A percentile compares a stretch with the other conserved stretches of the same genome.
These are phyloP conservation scores for Hippocampus zosterae DNA, from an alignment of 2,113 vertebrate species.

Conservation along the genomic window DNA sequence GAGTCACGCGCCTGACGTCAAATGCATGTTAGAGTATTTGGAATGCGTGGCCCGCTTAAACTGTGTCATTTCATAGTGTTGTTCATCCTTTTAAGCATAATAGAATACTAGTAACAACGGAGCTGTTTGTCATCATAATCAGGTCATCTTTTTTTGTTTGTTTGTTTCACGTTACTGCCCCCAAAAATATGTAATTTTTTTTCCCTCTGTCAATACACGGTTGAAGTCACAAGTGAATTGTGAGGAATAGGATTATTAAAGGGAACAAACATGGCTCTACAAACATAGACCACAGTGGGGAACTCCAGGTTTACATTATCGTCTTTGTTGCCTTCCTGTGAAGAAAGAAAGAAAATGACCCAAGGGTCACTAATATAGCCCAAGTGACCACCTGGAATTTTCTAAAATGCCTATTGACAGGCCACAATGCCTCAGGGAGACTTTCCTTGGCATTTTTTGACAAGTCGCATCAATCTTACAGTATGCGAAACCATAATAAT, in stretches of 20 bases:
- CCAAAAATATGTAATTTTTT: neutral
- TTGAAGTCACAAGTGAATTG: neutral
- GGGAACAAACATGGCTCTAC: no score
- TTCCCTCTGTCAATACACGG: slow-evolving; percentile 1
- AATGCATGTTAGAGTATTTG: slow-evolving; percentile 54
- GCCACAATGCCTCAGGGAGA: no score
- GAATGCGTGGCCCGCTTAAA: slow-evolving; percentile 59
- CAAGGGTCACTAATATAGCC: no score
- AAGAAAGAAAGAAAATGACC: no score
- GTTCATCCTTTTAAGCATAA: slow-evolving; percentile 21
- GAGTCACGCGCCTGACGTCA: slow-evolving; percentile 1
- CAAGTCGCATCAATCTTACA: no score
- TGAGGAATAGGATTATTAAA: neutral
- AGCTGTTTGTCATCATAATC: slow-evolving; percentile 61
- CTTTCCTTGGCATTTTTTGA: no score
- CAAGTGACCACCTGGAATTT: no score
- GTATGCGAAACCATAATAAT: no score
- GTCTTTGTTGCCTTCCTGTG: no score
- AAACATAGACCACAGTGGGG: no score
- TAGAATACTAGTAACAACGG: slow-evolving; percentile 38
- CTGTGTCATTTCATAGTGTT: slow-evolving; percentile 52
- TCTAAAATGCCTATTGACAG: no score
- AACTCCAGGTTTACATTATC: no score
- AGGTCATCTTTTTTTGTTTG: slow-evolving; percentile 23
- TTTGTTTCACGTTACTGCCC: neutral